These are phyloP conservation scores for Promerops cafer DNA, from an alignment of 2,113 vertebrate genomes.

Conservation along the genomic window DNA sequence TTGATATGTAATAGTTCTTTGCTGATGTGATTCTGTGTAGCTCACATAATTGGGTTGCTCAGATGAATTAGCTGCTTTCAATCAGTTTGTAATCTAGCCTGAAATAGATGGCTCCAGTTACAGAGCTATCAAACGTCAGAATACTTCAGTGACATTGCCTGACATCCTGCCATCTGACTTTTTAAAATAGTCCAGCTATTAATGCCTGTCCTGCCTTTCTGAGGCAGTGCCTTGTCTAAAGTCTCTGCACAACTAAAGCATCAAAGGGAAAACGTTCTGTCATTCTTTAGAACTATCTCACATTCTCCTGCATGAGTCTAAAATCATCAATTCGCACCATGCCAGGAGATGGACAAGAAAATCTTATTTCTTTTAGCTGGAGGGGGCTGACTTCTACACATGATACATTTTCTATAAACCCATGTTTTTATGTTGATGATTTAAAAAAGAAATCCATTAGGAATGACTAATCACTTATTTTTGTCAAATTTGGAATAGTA, in stretches of 20 bases:
- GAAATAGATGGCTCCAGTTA: not conserved
- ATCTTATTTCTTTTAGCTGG: not conserved
- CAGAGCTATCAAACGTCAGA: not conserved
- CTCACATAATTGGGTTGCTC: not conserved
- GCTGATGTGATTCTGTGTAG: not conserved
- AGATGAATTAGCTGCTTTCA: conserved; percentile 2
- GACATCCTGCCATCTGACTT: not conserved
- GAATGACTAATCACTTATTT: not conserved
- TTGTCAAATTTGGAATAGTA: not conserved
- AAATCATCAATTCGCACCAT: not conserved
- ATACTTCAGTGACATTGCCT: not conserved
- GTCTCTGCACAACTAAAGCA: not conserved
- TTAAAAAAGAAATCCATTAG: not conserved
- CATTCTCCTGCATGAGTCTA: not conserved
- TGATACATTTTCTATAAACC: not conserved
- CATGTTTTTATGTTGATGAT: not conserved
- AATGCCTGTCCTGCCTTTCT: not conserved
- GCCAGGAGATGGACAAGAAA: not conserved
- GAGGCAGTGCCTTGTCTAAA: not conserved
- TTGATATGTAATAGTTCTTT: not conserved
- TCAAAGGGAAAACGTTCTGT: not conserved
- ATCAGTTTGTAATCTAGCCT: not conserved
- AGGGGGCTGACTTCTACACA: not conserved
- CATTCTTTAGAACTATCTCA: not conserved
- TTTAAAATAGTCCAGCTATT: not conserved